phyloP scores from a whole-genome alignment of 2,113 vertebrate species.

The Chrysemys picta region DNA sequence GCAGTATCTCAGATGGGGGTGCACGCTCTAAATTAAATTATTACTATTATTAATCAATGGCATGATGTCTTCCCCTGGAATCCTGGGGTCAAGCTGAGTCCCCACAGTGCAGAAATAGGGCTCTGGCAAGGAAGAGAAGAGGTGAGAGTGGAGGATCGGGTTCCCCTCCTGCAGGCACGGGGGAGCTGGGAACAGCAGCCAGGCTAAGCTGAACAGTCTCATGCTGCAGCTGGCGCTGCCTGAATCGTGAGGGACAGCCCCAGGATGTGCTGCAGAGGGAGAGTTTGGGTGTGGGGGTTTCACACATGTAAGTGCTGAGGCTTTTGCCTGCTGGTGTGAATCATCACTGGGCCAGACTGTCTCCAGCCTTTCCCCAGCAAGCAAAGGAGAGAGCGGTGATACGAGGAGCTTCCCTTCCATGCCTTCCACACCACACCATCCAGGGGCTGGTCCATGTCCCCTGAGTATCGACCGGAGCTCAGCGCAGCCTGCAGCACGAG shows the following conservation, averaged over 20 bases:
- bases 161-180: constrained; percentile 19
- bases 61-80: background rate
- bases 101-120: background rate
- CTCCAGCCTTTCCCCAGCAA: background rate
- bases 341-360: background rate
- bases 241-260: background rate
- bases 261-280: background rate
- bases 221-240: background rate
- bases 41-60: background rate
- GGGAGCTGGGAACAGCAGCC: constrained; percentile 10
- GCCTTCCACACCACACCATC: background rate
- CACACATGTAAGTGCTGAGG: background rate
- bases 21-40: background rate
- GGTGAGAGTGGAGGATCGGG: background rate
- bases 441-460: background rate
- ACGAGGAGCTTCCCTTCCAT: background rate
- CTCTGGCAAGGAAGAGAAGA: background rate
- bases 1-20: background rate
- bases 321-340: background rate
- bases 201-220: constrained; percentile 25
- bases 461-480: background rate
- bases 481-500: background rate
- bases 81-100: background rate
- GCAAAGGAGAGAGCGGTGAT: background rate
- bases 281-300: background rate